Evolutionary conservation across 2,888 invertebrate species (phyloP).

Genomic region (Cecidostiba fungosa): DNA sequence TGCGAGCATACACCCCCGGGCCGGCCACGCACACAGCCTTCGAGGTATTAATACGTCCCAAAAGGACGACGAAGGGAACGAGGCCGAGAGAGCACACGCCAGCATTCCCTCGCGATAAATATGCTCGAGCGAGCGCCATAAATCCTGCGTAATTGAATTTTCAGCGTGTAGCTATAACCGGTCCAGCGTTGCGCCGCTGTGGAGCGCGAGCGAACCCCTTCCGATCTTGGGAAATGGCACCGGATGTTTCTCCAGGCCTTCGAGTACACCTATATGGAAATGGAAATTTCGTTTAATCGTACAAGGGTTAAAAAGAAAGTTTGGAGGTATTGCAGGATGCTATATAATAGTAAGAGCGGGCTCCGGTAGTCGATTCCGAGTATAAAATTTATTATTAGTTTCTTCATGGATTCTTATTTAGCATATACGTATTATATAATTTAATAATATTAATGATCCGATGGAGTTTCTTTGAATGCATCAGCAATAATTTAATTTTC

Average conservation of each 20-base stretch:
- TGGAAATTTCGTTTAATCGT: neutral
- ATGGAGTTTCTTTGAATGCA: too few species aligned
- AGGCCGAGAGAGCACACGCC: conserved; percentile 25
- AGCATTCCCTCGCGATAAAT: conserved; percentile 70
- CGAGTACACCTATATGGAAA: neutral
- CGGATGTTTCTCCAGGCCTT: conserved; percentile 70
- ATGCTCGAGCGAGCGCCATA: conserved; percentile 72
- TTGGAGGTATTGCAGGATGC: too few species aligned
- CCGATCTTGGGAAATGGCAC: conserved; percentile 72
- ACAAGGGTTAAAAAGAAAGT: neutral
- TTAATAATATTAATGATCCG: too few species aligned
- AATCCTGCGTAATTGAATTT: conserved; percentile 76
- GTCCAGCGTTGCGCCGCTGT: conserved; percentile 61
- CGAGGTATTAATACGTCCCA: conserved; percentile 57
- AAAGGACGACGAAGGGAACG: neutral
- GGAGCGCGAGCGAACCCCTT: conserved; percentile 27
- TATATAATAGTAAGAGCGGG: too few species aligned
- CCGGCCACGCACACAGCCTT: neutral
- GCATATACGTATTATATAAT: too few species aligned
- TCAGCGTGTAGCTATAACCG: conserved; percentile 70
- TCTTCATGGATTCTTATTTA: too few species aligned
- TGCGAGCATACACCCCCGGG: neutral
- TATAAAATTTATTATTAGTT: too few species aligned
- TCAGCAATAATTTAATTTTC: too few species aligned
- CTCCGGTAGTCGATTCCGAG: too few species aligned